These are phyloP conservation scores for Pseudococcus jackbeardsleyi DNA, from an alignment of 2,888 invertebrate species.

Conservation along the genomic window DNA sequence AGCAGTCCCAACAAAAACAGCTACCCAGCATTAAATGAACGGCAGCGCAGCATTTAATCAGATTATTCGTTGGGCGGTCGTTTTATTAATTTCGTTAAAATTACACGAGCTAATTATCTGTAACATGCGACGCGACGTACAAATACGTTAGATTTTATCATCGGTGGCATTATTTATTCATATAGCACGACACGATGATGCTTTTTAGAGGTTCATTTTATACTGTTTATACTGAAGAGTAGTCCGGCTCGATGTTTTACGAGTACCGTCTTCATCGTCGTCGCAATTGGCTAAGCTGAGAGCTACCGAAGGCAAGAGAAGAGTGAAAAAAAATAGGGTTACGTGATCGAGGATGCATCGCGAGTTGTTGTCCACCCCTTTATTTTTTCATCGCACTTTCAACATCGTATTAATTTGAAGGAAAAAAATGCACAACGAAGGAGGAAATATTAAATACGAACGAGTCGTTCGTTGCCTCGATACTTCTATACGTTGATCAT, in stretches of 20 bases:
- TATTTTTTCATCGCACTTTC: not conserved
- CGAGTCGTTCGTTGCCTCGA: not conserved
- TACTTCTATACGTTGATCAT: not conserved
- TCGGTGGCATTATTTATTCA: not conserved
- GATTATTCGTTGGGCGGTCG: not conserved
- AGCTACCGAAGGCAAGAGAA: not conserved
- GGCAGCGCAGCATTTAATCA: not conserved
- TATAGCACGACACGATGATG: too few relatives aligned
- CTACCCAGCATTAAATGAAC: not conserved
- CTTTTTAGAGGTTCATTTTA: too few relatives aligned
- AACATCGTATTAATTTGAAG: not conserved
- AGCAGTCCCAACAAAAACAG: not conserved
- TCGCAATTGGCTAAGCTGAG: not conserved
- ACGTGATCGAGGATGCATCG: not conserved
- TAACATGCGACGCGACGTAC: not conserved
- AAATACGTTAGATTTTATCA: not conserved
- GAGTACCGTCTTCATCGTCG: too few relatives aligned
- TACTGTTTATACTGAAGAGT: too few relatives aligned
- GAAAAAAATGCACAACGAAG: not conserved
- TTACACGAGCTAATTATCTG: constrained; percentile 11
- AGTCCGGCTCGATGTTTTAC: too few relatives aligned
- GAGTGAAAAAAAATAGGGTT: not conserved
- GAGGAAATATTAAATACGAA: not conserved
- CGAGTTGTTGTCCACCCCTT: not conserved
- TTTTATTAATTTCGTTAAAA: constrained; percentile 21